These are phyloP conservation scores for Meghimatium bilineatum DNA, from an alignment of 2,888 invertebrate genomes.

Conservation along the genomic window DNA sequence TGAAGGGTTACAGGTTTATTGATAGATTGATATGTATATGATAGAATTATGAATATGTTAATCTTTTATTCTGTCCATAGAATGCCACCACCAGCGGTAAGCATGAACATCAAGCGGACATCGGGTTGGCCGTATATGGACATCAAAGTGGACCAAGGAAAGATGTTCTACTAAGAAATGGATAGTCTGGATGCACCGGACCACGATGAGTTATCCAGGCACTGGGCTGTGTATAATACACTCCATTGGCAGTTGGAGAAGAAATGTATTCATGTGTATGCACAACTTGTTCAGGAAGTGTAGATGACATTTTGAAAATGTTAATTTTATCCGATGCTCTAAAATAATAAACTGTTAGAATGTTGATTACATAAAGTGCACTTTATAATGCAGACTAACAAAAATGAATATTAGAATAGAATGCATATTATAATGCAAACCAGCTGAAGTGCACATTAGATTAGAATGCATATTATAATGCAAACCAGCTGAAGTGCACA, in stretches of 20 bases:
- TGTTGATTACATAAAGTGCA: too few species aligned
- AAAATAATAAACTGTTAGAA: too few species aligned
- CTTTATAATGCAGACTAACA: too few species aligned
- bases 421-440: too few species aligned
- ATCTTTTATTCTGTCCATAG: conserved; percentile 3
- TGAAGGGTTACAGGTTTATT: too few species aligned
- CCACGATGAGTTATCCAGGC: neutral
- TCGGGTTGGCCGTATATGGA: conserved; percentile 71
- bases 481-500: too few species aligned
- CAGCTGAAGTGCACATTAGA: too few species aligned
- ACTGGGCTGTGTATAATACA: neutral
- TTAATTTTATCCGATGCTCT: neutral
- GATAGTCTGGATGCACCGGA: neutral
- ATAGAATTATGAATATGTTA: too few species aligned
- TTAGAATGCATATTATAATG: too few species aligned
- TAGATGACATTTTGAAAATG: neutral
- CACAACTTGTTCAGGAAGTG: neutral
- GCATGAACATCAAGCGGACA: conserved; percentile 68
- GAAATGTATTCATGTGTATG: neutral
- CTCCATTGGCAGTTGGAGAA: neutral
- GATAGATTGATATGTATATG: too few species aligned
- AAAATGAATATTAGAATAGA: too few species aligned
- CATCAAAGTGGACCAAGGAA: conserved; percentile 70
- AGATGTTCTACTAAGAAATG: conserved; percentile 57
- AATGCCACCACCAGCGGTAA: conserved; percentile 44